A percentile compares a stretch with the other conserved stretches of the same genome.
Conservation (phyloP, 2,888 invertebrate genomes). For the Acanthosepion esculentum region DNA sequence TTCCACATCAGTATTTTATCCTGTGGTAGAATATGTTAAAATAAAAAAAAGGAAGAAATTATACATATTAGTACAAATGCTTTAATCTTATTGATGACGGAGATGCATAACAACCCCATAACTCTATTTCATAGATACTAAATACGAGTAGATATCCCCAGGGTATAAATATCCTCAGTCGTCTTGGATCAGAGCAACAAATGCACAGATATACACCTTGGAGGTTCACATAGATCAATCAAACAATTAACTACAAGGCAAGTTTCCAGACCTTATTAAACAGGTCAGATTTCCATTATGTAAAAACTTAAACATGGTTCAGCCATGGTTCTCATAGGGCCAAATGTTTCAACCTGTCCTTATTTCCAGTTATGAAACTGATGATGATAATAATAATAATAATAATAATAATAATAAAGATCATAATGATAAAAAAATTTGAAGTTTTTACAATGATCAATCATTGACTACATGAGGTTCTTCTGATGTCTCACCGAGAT, state of each 20-base stretch:
- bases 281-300: background rate
- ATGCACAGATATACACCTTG: background rate
- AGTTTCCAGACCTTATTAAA: constrained; percentile 1
- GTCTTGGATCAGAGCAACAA: background rate
- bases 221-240: background rate
- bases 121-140: background rate
- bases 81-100: too few species aligned
- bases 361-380: background rate
- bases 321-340: background rate
- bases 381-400: background rate
- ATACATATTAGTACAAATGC: too few species aligned
- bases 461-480: too few species aligned
- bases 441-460: too few species aligned
- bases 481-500: too few species aligned
- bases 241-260: background rate
- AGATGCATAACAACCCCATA: background rate
- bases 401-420: too few species aligned
- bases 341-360: background rate
- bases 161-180: background rate
- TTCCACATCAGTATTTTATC: too few species aligned
- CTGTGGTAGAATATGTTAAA: too few species aligned
- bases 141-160: background rate
- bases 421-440: too few species aligned
- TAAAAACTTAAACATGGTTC: background rate
- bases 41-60: too few species aligned